phyloP scores from a whole-genome alignment of 2,888 invertebrate species.

The Chorisops tibialis region DNA sequence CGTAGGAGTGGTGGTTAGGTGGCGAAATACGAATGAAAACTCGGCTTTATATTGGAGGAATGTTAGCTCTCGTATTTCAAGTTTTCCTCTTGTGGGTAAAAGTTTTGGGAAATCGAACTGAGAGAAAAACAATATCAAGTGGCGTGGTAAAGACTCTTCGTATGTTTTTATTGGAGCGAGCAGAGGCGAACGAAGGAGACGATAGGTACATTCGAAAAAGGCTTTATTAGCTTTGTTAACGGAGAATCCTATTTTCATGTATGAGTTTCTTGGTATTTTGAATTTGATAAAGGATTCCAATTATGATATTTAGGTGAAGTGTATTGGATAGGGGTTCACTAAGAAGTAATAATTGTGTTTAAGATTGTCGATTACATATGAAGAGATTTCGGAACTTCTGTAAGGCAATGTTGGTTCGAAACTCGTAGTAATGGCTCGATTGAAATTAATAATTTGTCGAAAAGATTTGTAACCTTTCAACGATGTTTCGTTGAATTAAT shows the following conservation, averaged over 20 bases:
- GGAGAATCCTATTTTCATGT: background rate
- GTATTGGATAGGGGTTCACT: no score
- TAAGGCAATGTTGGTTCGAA: no score
- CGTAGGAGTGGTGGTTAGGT: background rate
- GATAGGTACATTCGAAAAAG: constrained; percentile 9
- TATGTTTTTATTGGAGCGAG: constrained; percentile 8
- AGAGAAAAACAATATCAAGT: constrained; percentile 16
- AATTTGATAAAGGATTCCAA: no score
- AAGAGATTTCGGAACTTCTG: no score
- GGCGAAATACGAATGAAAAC: background rate
- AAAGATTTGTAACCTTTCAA: no score
- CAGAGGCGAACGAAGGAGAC: background rate
- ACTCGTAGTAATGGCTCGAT: no score
- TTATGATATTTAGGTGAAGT: no score
- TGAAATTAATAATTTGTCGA: no score
- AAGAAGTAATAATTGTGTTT: no score
- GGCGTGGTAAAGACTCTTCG: constrained; percentile 7
- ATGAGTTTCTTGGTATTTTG: no score
- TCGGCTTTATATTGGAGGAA: constrained; percentile 2
- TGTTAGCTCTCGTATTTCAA: constrained; percentile 11
- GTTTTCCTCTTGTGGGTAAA: constrained; percentile 2
- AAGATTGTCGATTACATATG: no score
- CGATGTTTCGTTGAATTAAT: no score
- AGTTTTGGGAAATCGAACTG: constrained; percentile 1
- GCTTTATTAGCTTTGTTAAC: constrained; percentile 23